Percentiles rank a stretch among this genome's conserved stretches.
These are phyloP conservation scores for Gortyna flavago DNA, from an alignment of 2,888 invertebrate species.

Conservation along the genomic window DNA sequence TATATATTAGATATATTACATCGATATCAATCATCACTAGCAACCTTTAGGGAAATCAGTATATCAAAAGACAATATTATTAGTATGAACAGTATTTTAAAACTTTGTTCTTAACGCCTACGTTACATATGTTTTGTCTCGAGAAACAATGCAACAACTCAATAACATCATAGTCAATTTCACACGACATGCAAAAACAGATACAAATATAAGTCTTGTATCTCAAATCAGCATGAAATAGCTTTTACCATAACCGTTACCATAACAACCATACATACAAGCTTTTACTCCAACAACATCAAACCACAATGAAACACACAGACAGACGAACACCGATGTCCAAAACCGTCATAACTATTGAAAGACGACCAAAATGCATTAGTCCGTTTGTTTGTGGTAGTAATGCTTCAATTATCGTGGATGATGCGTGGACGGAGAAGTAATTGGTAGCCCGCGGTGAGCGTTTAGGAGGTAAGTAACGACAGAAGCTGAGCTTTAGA, in stretches of 20 bases:
- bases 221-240: slow-evolving; percentile 29
- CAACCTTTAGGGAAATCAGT: background rate
- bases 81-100: background rate
- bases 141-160: background rate
- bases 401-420: slow-evolving; percentile 65
- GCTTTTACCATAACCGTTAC: slow-evolving; percentile 36
- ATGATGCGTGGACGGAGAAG: slow-evolving; percentile 34
- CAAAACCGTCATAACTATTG: slow-evolving; percentile 53
- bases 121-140: background rate
- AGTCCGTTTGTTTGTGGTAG: slow-evolving; percentile 60
- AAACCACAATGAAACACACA: slow-evolving; percentile 17
- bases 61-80: background rate
- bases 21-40: too few species aligned
- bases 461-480: slow-evolving; percentile 22
- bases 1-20: too few species aligned
- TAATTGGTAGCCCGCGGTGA: slow-evolving; percentile 43
- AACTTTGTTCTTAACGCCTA: slow-evolving; percentile 4
- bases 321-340: slow-evolving; percentile 4
- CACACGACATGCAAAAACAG: slow-evolving; percentile 12
- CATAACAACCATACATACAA: slow-evolving; percentile 24
- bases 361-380: slow-evolving; percentile 60
- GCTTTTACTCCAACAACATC: slow-evolving; percentile 15
- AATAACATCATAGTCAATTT: slow-evolving; percentile 19
- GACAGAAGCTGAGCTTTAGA: slow-evolving; percentile 31
- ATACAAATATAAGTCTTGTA: slow-evolving; percentile 34